Conservation (phyloP, 2,113 vertebrate species). For the Zapus hudsonius region DNA sequence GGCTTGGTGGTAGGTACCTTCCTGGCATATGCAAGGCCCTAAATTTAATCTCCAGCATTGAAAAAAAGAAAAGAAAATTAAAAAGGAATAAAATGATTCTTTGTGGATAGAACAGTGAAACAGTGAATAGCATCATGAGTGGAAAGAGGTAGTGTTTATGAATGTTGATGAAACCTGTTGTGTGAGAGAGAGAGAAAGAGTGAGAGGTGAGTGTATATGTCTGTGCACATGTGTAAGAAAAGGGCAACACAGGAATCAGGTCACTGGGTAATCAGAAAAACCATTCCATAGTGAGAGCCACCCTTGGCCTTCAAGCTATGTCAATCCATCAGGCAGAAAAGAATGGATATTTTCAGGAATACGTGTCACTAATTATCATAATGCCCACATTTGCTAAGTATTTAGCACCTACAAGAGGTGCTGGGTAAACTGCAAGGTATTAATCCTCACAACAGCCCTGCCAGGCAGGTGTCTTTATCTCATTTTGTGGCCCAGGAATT, state of each 20-base stretch:
- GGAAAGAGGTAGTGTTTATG: background rate
- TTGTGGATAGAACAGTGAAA: background rate
- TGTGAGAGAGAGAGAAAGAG: background rate
- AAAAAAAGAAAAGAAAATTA: background rate
- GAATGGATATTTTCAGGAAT: conserved; percentile 29
- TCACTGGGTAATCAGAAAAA: background rate
- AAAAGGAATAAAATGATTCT: background rate
- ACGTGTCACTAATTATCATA: background rate
- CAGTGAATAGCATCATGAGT: background rate
- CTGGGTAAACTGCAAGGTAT: background rate
- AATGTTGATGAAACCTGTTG: background rate
- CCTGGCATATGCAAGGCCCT: background rate
- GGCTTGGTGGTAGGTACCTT: background rate
- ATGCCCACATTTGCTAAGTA: background rate
- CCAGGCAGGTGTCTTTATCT: background rate
- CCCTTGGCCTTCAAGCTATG: background rate
- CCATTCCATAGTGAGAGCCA: background rate
- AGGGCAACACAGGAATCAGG: background rate
- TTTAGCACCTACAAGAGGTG: conserved; percentile 30
- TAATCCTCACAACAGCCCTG: background rate
- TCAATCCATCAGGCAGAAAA: conserved; percentile 24
- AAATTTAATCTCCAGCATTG: background rate
- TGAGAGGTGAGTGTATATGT: no score
- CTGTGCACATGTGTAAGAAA: no score
- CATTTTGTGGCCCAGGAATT: background rate